Conservation (phyloP, 2,888 invertebrate genomes). For the Ochropleura plecta region DNA sequence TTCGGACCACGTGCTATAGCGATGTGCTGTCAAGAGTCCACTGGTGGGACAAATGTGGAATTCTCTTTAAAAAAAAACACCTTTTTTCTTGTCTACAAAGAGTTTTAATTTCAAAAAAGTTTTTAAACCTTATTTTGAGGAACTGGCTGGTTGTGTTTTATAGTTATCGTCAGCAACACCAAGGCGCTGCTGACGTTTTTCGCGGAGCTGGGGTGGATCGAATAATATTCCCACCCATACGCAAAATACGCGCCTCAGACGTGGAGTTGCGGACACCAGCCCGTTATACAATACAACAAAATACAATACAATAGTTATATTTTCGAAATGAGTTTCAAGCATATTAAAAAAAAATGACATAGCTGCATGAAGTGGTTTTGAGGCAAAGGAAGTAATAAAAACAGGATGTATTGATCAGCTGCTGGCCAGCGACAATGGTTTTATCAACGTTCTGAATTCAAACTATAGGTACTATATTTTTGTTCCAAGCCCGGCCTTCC, state of each 20-base stretch:
- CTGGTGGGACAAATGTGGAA: constrained; percentile 42
- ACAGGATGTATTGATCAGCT: constrained; percentile 30
- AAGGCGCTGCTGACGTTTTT: too few relatives aligned
- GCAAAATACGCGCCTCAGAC: too few relatives aligned
- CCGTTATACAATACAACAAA: too few relatives aligned
- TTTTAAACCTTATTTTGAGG: background rate
- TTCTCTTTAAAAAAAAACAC: background rate
- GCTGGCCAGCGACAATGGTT: background rate
- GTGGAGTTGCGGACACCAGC: too few relatives aligned
- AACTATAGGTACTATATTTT: constrained; percentile 8
- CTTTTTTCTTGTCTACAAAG: background rate
- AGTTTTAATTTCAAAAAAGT: background rate
- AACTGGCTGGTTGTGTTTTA: background rate
- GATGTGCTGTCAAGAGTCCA: constrained; percentile 45
- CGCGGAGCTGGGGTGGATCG: too few relatives aligned
- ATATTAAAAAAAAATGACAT: too few relatives aligned
- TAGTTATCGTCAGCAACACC: too few relatives aligned
- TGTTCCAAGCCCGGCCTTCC: constrained; percentile 7
- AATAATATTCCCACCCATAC: too few relatives aligned
- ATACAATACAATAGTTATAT: too few relatives aligned
- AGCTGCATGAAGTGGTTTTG: background rate
- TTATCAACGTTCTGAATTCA: constrained; percentile 9
- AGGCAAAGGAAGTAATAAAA: background rate
- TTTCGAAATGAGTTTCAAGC: background rate
- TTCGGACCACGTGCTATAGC: constrained; percentile 74